These are phyloP conservation scores for Euwallacea similis DNA, from an alignment of 1,140 invertebrate genomes.

Conservation along the genomic window DNA sequence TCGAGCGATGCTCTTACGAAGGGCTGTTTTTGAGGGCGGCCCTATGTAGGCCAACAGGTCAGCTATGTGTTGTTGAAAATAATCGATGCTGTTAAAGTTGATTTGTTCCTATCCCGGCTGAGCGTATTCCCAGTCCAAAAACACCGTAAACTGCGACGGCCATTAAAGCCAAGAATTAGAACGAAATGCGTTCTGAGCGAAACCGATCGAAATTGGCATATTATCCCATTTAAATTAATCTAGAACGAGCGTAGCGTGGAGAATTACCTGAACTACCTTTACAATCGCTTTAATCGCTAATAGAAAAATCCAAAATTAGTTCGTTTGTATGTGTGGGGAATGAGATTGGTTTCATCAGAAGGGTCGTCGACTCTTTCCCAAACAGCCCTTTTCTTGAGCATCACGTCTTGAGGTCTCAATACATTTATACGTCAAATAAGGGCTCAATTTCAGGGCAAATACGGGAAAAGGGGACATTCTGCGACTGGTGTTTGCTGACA, in stretches of 20 bases:
- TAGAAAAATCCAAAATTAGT: slow-evolving; percentile 6
- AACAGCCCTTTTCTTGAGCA: neutral
- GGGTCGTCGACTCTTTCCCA: neutral
- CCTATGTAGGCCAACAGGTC: too few species aligned
- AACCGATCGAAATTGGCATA: slow-evolving; percentile 15
- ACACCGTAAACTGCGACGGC: too few species aligned
- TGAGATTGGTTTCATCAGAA: neutral
- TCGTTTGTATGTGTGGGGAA: slow-evolving; percentile 2
- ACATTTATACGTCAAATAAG: slow-evolving; percentile 23
- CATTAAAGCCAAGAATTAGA: neutral
- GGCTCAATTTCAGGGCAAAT: slow-evolving; percentile 34
- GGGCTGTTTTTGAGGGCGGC: too few species aligned
- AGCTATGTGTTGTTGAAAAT: too few species aligned
- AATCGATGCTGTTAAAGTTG: too few species aligned
- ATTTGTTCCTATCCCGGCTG: too few species aligned
- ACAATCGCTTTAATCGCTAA: slow-evolving; percentile 7
- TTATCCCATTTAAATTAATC: slow-evolving; percentile 21
- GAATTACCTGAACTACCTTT: slow-evolving; percentile 4
- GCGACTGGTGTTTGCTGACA: slow-evolving; percentile 46
- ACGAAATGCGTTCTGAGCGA: slow-evolving; percentile 3
- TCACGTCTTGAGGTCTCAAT: slow-evolving; percentile 3
- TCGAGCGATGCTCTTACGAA: too few species aligned
- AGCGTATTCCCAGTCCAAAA: too few species aligned
- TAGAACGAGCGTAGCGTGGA: slow-evolving; percentile 19
- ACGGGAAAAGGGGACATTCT: slow-evolving; percentile 31